Evolutionary conservation across 2,113 vertebrate genomes (phyloP), one percentile per base, ranked within the genome.

Genomic region (Atrichornis clamosus): DNA sequence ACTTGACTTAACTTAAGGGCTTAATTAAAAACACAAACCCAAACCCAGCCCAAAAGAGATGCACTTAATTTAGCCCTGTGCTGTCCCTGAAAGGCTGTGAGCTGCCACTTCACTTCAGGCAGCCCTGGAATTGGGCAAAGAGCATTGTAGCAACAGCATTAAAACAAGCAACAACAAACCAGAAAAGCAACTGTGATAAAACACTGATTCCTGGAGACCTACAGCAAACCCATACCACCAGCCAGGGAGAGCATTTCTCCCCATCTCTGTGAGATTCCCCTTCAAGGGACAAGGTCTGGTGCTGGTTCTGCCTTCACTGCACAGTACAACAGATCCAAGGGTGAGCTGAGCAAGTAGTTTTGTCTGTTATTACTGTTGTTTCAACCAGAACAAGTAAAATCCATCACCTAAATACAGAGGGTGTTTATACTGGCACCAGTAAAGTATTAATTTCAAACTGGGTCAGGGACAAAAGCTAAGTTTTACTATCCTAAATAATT

Each of bases 11-110:
- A 84, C 10, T 89, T 93, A 87, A 73, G 30, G 33, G 27, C 33
- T 17, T 87, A 76, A 95, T 93, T 86, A 74, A 82, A 94, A 95
- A 62, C 83, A 83, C 37, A 53, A 82, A 79, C 39, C 3, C 49
- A 65, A 80, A 76, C 5, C 15, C 24, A 84, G 65, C 13, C 39
- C 26, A 23, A 74, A 77, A 80, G 79, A 35, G 70, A 94, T 24
- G 50, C n/a, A 23, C 35, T 69, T 22, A 11, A 16, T 93, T 90
- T 85, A 85, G 77, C 52, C 73, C 60, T 0, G 3, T 9, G 46
- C 65, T 49, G 56, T n/a, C 84, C 65, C 21, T 11, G 46, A 65
- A 33, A 64, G 56, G 67, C 64, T 41, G 22, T 0, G 0, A 83
- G 60, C 52, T 69, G 72, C 64, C 60, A 78, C 21, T 78, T 32